Base-by-base conservation (phyloP, 2,113 vertebrate species). In the Apus apus region DNA sequence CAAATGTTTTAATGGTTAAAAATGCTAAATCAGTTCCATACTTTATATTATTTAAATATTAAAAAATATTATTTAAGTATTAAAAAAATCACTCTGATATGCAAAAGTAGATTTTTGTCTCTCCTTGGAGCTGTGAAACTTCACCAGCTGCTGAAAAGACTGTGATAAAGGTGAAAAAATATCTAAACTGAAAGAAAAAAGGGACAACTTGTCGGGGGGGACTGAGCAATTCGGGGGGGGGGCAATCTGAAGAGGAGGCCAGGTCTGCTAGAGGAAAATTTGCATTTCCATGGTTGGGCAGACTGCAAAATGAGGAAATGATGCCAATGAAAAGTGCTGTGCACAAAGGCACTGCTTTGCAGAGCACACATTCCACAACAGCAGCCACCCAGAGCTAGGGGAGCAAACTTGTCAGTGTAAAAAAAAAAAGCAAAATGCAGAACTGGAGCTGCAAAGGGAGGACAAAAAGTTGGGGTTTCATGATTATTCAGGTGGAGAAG, bases 361-460 rank as follows among this genome's bases (percentile, higher is more conserved):
- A 56, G 40, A 4, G 23, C n/a, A 25, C 23, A 12, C 6, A 2
- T 60, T 74, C 74, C 19, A 38, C 14, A 57, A 4, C 1, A 54
- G 30, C 2, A 13, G 22, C 7, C 38, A 38, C 38, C 38, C 38
- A 38, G 38, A 38, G 38, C 38, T 38, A 38, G 38, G 38, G 38
- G 38, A 38, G 38, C 38, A 38, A 26, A 30, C 11, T 16, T 4
- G 15, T 14, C n/a, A 46, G 53, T 38, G 32, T n/a, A 71, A 64
- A 85, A 85, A 38, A 38, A 53, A 6, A 70, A 86, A 64, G 45
- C 43, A 65, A 76, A 93, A 38, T 2, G 10, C 57, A 27, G 34
- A 18, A 13, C 26, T 43, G 22, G 18, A 73, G 26, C 10, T 0
- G 20, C 40, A 36, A 0, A 25, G 18, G 32, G 3, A 51, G 21